A percentile compares a stretch with the other conserved stretches of the same genome.
These are phyloP conservation scores for Torymus tubicola DNA, from an alignment of 2,888 invertebrate genomes.

Conservation along the genomic window DNA sequence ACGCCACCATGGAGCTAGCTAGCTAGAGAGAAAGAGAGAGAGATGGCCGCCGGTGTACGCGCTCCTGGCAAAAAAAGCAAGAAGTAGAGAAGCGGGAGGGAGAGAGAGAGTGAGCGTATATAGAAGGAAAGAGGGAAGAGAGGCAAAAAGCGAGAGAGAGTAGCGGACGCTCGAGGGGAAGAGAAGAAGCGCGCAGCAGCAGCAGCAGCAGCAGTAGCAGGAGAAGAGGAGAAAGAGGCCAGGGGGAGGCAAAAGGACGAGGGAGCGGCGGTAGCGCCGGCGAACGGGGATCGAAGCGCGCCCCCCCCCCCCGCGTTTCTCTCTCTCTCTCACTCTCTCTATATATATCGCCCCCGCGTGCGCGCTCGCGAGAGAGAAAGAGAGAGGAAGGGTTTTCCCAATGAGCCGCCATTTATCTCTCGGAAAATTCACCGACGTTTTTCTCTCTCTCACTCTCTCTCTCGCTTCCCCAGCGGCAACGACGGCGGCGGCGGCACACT, in stretches of 20 bases:
- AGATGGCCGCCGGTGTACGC: conserved; percentile 18
- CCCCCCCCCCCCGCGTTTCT: neutral
- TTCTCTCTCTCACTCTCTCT: conserved; percentile 59
- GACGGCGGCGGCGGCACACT: conserved; percentile 57
- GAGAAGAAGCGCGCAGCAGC: conserved; percentile 46
- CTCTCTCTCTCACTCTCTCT: no score
- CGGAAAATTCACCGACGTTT: conserved; percentile 70
- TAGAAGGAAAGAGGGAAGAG: conserved; percentile 54
- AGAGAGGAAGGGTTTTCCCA: conserved; percentile 66
- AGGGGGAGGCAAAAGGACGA: conserved; percentile 12
- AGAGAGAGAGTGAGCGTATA: conserved; percentile 50
- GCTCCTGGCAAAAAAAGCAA: conserved; percentile 45
- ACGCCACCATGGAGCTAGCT: conserved; percentile 31
- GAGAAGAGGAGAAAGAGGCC: conserved; percentile 39
- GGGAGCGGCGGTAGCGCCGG: conserved; percentile 49
- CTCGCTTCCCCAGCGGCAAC: no score
- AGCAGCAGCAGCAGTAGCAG: conserved; percentile 53
- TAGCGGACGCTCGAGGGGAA: conserved; percentile 9
- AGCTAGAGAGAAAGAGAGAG: conserved; percentile 9
- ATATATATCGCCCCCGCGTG: conserved; percentile 21
- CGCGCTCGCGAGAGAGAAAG: conserved; percentile 30
- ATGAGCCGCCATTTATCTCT: conserved; percentile 71
- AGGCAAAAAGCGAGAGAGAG: conserved; percentile 59
- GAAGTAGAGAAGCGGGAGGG: conserved; percentile 37
- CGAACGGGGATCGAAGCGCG: conserved; percentile 42